These are phyloP conservation scores for Pao palembangensis DNA, from an alignment of 2,113 vertebrate species.

Conservation along the genomic window DNA sequence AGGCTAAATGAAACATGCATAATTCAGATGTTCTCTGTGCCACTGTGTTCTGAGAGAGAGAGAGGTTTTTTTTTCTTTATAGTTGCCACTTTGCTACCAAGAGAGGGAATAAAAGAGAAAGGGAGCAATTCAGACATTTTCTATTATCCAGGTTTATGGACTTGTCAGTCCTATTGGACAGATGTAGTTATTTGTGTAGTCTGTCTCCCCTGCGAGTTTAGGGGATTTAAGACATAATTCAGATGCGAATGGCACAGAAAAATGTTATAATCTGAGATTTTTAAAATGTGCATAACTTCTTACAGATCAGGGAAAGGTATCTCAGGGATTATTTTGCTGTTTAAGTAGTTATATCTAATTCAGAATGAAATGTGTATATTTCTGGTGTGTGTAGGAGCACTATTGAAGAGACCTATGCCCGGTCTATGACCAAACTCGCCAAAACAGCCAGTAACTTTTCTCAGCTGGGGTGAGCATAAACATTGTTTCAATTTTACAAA, in stretches of 20 bases:
- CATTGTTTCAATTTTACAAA: not conserved
- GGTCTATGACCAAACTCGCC: conserved; percentile 95
- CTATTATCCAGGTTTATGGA: not conserved
- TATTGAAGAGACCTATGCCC: conserved; percentile 93
- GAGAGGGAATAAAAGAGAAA: conserved; percentile 14
- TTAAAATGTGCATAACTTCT: not conserved
- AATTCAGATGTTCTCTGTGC: conserved; percentile 32
- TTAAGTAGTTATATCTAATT: not conserved
- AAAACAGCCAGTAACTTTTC: conserved; percentile 94
- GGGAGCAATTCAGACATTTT: conserved; percentile 22
- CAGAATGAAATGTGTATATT: not conserved
- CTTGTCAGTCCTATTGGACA: no score
- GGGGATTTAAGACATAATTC: conserved; percentile 7
- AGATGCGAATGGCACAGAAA: conserved; percentile 5
- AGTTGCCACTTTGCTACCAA: conserved; percentile 21
- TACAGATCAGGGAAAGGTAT: no score
- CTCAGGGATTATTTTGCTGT: not conserved
- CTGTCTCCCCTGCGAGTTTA: conserved; percentile 18
- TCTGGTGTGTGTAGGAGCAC: conserved; percentile 76
- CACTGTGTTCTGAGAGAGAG: conserved; percentile 10
- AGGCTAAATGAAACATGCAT: conserved; percentile 45
- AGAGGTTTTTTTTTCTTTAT: no score
- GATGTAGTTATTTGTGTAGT: not conserved
- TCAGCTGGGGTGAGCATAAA: conserved; percentile 86
- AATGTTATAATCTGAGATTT: conserved; percentile 1